Base-by-base conservation (phyloP, 2,888 invertebrate species). In the Aleiodes testaceus region DNA sequence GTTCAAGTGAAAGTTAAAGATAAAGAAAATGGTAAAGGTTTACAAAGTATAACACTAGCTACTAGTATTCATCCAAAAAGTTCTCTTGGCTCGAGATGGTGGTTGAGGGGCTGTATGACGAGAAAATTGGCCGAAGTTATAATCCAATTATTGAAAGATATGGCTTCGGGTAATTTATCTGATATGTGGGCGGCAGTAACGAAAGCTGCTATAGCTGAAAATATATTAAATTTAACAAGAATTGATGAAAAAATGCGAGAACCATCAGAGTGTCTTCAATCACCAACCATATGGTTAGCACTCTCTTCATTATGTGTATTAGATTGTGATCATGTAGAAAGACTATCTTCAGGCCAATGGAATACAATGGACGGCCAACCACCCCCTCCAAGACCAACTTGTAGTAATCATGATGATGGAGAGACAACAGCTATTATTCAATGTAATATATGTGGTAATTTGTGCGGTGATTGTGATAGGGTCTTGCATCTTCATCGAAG, bases 381-480 rank as follows among this genome's bases (percentile, higher is more conserved):
- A 75, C 88, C 90, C 52, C 90, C 90, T 69, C 91, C 91, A 11
- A 85, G 88, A 79, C 95, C 96, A 6, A 92, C 94, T 75, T 99
- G 99, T 88, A 93, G 92, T 65, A 99, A 99, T 88, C 99, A 99
- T 87, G 99, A 99, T 84, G 99, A 99, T 85, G 96, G 95, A 0
- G 92, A 94, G 84, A 98, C 98, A 0, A 91, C 92, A 12, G 98
- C 98, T 0, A 95, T 97, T 73, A 95, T 99, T 73, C 95, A 97
- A 79, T 99, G 99, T 87, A 93, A 92, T 79, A 90, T 91, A 6
- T 99, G 99, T 84, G 97, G 97, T 18, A 94, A 97, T 74, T 90
- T 99, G 42, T 99, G 99, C 87, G 94, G 94, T 0, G 99, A 99
- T 85, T 99, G 99, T 87, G 98, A 99, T 88, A 91, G 97, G 67